These are phyloP conservation scores for Xiphydria camelus DNA, from an alignment of 2,888 invertebrate species.

Conservation along the genomic window DNA sequence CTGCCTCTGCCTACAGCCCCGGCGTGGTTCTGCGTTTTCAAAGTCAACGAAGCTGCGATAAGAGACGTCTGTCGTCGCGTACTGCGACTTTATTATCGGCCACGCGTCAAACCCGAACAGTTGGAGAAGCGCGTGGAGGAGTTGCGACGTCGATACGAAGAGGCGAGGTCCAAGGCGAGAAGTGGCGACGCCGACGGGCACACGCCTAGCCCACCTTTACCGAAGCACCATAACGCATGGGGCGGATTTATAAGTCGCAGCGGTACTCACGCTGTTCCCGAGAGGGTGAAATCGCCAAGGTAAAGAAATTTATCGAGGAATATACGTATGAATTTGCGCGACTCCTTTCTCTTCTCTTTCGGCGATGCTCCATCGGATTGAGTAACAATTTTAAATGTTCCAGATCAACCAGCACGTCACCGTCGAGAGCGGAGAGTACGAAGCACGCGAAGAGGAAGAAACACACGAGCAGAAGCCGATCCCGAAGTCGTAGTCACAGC, in stretches of 20 bases:
- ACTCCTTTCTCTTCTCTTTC: no score
- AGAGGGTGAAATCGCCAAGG: constrained; percentile 53
- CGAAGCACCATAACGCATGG: constrained; percentile 69
- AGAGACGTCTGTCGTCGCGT: constrained; percentile 82
- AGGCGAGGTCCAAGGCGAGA: constrained; percentile 64
- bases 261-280: constrained; percentile 49
- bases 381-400: constrained; percentile 37
- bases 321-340: background rate
- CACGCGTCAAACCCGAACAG: constrained; percentile 75
- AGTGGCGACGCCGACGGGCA: constrained; percentile 60
- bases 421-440: constrained; percentile 42
- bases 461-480: constrained; percentile 55
- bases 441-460: constrained; percentile 55
- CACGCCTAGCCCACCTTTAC: constrained; percentile 59
- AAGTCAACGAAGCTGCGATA: constrained; percentile 81
- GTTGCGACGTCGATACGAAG: constrained; percentile 71
- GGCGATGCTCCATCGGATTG: background rate
- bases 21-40: constrained; percentile 87
- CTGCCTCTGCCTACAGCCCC: constrained; percentile 86
- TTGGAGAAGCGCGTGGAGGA: constrained; percentile 77
- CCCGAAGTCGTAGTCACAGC: constrained; percentile 55
- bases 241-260: constrained; percentile 68
- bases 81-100: constrained; percentile 79
- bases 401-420: constrained; percentile 49
- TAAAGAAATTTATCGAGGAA: constrained; percentile 20